phyloP scores from a whole-genome alignment of 2,113 vertebrate genomes.

The Rissa tridactyla region DNA sequence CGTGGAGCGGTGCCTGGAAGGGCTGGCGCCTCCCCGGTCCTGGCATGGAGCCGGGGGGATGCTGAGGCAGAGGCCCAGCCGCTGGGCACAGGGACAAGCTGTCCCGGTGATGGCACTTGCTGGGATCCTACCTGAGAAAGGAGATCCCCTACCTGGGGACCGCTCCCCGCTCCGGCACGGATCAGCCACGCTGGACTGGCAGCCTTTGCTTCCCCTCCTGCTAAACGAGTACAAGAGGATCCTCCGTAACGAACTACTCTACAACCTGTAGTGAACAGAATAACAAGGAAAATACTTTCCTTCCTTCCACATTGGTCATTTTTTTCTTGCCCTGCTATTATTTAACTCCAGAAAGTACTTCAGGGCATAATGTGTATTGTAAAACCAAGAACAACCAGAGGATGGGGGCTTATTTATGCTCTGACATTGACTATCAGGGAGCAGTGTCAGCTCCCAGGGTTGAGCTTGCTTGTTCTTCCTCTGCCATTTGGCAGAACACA shows the following conservation, averaged over 20 bases:
- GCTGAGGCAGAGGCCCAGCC: not conserved
- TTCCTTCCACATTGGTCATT: not conserved
- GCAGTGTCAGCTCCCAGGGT: not conserved
- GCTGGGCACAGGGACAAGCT: not conserved
- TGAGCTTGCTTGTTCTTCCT: not conserved
- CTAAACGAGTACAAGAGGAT: accelerated
- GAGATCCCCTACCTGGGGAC: not conserved
- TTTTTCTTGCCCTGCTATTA: not conserved
- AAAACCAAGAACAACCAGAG: not conserved
- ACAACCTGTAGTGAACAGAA: not conserved
- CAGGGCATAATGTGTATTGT: accelerated
- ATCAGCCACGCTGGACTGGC: no score
- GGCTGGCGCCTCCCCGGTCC: not conserved
- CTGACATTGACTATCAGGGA: accelerated
- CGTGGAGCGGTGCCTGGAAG: not conserved
- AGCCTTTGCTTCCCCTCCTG: not conserved
- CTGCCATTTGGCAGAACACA: not conserved
- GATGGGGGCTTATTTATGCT: not conserved
- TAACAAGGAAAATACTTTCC: not conserved
- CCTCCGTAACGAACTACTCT: not conserved
- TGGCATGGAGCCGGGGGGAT: accelerated
- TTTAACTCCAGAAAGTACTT: not conserved
- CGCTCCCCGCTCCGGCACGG: not conserved
- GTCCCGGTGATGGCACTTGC: not conserved
- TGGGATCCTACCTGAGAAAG: not conserved